Evolutionary conservation across 1,140 invertebrate genomes (phyloP).

Genomic region (Drosophila chauvacae): DNA sequence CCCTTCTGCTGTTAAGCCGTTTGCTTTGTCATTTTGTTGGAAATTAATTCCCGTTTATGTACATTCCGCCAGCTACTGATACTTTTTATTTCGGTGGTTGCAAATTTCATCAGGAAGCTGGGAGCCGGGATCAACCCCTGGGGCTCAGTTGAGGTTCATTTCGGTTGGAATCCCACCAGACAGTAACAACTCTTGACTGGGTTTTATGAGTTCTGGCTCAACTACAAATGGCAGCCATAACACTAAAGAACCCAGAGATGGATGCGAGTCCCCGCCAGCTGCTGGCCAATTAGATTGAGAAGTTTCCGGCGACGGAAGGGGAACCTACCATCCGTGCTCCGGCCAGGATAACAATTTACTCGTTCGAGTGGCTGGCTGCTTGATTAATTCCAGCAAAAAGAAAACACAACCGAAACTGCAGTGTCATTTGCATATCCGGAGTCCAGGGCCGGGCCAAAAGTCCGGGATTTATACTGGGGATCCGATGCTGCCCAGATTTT

Average conservation of each 20-base stretch:
- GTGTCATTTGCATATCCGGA: slow-evolving; percentile 74
- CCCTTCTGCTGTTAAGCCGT: slow-evolving; percentile 63
- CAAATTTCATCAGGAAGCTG: slow-evolving; percentile 64
- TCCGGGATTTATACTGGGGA: slow-evolving; percentile 46
- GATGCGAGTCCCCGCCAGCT: slow-evolving; percentile 35
- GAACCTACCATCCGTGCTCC: background rate
- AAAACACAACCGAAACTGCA: slow-evolving; percentile 46
- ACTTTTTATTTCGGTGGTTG: slow-evolving; percentile 71
- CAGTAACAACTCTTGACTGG: slow-evolving; percentile 67
- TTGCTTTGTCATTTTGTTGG: slow-evolving; percentile 65
- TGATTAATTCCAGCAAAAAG: slow-evolving; percentile 42
- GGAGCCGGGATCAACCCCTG: slow-evolving; percentile 10
- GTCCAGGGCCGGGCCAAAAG: slow-evolving; percentile 17
- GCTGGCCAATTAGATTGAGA: slow-evolving; percentile 77
- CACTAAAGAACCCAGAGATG: slow-evolving; percentile 68
- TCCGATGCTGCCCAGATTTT: slow-evolving; percentile 44
- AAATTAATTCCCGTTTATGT: slow-evolving; percentile 77
- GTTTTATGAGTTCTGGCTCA: slow-evolving; percentile 78
- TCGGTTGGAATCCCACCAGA: slow-evolving; percentile 34
- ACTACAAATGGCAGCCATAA: slow-evolving; percentile 76
- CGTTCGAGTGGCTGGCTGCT: slow-evolving; percentile 43
- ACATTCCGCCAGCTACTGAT: slow-evolving; percentile 52
- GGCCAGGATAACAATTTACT: slow-evolving; percentile 47
- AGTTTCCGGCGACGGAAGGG: slow-evolving; percentile 31
- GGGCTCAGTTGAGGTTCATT: slow-evolving; percentile 37